Conservation (phyloP, 2,888 invertebrate genomes). For the Hetaerina titia region DNA sequence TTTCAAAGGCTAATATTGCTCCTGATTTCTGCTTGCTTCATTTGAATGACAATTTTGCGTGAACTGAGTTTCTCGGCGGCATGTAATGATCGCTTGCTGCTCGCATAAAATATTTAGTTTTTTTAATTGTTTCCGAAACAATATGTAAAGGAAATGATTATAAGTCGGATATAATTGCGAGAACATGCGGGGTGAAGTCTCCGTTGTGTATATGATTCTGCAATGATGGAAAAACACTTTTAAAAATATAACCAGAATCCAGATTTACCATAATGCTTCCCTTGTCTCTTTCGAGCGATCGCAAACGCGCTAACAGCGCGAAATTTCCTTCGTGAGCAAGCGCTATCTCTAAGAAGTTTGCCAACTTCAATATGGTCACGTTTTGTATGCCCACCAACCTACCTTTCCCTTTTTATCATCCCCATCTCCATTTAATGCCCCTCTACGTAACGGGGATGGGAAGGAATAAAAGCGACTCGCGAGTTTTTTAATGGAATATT, state of each 20-base stretch:
- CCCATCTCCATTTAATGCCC: constrained; percentile 29
- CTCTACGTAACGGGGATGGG: constrained; percentile 1
- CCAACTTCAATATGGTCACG: constrained; percentile 31
- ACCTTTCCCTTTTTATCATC: constrained; percentile 27
- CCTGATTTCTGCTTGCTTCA: background rate
- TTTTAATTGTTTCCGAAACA: background rate
- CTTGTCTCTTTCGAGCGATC: background rate
- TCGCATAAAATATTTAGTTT: background rate
- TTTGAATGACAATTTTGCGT: background rate
- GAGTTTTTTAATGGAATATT: background rate
- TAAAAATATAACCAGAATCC: background rate
- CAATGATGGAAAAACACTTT: background rate
- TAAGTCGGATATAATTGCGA: too few relatives aligned
- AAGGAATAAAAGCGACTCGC: background rate
- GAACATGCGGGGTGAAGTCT: background rate
- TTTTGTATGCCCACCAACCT: constrained; percentile 10
- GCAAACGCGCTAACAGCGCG: background rate
- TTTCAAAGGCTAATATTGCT: background rate
- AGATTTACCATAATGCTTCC: background rate
- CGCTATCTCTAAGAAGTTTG: constrained; percentile 22
- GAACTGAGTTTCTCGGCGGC: background rate
- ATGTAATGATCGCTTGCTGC: background rate
- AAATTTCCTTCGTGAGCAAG: background rate
- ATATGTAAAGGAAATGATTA: background rate
- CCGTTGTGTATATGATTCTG: background rate